Evolutionary conservation across 2,113 vertebrate genomes (phyloP), one percentile per base, ranked within the genome.

Genomic region (Canis aureus): DNA sequence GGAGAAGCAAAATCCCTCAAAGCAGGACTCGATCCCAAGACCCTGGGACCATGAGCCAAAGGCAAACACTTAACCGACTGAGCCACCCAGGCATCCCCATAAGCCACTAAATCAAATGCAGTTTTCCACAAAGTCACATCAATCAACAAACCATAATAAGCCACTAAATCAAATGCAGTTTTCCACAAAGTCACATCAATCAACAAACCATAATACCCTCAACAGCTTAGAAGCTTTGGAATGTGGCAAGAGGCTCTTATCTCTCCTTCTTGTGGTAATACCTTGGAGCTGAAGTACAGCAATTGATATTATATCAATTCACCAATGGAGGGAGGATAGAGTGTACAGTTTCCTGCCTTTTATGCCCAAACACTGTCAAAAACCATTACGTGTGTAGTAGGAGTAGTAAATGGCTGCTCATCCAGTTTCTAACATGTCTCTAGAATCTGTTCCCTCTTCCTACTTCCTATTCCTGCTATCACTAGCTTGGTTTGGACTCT

Each of bases 151-250:
- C 38, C 2, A 0, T 67, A 23, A 35, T 51, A 57, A 92, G 12
- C n/a, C 4, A 2, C 25, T 82, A 64, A 27, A 43, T 94, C 60
- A 76, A 71, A 62, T 64, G 49, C 23, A 53, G 1, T 67, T 81
- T 97, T 74, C 23, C 55, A 79, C 16, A 62, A 73, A 94, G 84
- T 93, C n/a, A n/a, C 6, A 83, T 83, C n/a, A 67, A 22, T 88
- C 55, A 74, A 87, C 29, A 67, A 57, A 67, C 38, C 2, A 0
- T 67, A 23, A 35, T 51, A 57, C 0, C 4, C 23, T 95, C 19
- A 62, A 55, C 2, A 73, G 3, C 22, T 11, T 55, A 67, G 67
- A 62, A 51, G 79, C 9, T 90, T 60, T 81, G 55, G 74, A 83
- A 29, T 73, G 9, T 60, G 60, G 5, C 1, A 20, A 55, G 60